Percentiles rank a stretch among this genome's conserved stretches.
phyloP scores from a whole-genome alignment of 2,888 invertebrate genomes.

The Rotaria socialis region DNA sequence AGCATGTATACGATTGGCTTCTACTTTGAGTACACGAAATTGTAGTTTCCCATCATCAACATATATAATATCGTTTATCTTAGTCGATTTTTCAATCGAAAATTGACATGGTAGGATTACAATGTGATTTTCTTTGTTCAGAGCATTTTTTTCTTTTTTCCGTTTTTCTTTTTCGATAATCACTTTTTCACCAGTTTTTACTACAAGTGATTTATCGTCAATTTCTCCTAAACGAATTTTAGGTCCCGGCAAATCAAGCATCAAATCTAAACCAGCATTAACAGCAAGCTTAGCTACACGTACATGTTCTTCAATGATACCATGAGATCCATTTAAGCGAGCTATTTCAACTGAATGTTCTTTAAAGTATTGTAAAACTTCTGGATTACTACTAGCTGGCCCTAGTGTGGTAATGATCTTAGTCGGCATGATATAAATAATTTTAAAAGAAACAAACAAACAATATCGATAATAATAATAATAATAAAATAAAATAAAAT shows the following conservation, averaged over 20 bases:
- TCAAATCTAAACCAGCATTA: not conserved
- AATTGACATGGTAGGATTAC: not conserved
- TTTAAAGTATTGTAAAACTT: not conserved
- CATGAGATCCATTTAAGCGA: constrained; percentile 2
- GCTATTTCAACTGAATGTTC: constrained; percentile 13
- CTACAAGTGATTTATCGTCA: constrained; percentile 61
- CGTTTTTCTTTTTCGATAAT: not conserved
- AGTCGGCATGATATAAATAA: not conserved
- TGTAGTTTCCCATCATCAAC: constrained; percentile 24
- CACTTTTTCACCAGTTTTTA: constrained; percentile 52
- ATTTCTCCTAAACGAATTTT: constrained; percentile 47
- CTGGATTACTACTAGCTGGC: not conserved
- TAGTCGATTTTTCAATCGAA: not conserved
- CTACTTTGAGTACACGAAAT: not conserved
- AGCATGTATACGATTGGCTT: not conserved
- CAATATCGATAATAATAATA: not conserved
- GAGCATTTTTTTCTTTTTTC: not conserved
- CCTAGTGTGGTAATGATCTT: not conserved
- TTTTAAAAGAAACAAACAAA: too few relatives aligned
- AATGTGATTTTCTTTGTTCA: not conserved
- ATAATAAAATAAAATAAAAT: too few relatives aligned
- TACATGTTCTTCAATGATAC: not conserved
- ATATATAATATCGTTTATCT: constrained; percentile 9
- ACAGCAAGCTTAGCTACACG: not conserved
- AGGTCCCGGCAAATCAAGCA: constrained; percentile 14